Percentiles rank a stretch among this genome's conserved stretches.
Evolutionary conservation across 2,113 vertebrate genomes (phyloP).

Genomic region (Cephalopholis sonnerati): DNA sequence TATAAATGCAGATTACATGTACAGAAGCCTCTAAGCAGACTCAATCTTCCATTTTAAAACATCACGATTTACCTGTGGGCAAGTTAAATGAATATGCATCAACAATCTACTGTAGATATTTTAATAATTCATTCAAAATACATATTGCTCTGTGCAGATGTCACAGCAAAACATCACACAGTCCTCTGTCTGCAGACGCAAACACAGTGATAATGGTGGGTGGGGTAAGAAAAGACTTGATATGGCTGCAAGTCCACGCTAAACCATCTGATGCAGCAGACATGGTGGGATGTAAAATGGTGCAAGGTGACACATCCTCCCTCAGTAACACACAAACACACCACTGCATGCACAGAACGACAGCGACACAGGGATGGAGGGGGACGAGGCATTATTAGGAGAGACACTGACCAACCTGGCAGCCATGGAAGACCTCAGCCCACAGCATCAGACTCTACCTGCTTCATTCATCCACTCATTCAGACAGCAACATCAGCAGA

Average conservation of each 20-base stretch:
- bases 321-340: background rate
- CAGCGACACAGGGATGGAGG: background rate
- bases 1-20: background rate
- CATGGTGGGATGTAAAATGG: slow-evolving; percentile 2
- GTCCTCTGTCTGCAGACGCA: background rate
- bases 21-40: background rate
- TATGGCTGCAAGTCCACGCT: background rate
- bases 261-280: slow-evolving; percentile 11
- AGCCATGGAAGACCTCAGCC: slow-evolving; percentile 88
- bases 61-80: background rate
- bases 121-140: background rate
- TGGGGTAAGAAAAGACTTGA: background rate
- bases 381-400: background rate
- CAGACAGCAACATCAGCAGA: slow-evolving; percentile 53
- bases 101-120: background rate
- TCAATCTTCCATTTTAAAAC: background rate
- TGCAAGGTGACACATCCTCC: slow-evolving; percentile 35
- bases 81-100: background rate
- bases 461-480: slow-evolving; percentile 88
- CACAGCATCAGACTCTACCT: slow-evolving; percentile 76
- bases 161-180: background rate
- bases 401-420: slow-evolving; percentile 87
- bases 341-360: background rate
- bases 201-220: background rate
- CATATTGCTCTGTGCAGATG: background rate